These are phyloP conservation scores for Calliphora vicina DNA, from an alignment of 1,140 invertebrate genomes.

Conservation along the genomic window DNA sequence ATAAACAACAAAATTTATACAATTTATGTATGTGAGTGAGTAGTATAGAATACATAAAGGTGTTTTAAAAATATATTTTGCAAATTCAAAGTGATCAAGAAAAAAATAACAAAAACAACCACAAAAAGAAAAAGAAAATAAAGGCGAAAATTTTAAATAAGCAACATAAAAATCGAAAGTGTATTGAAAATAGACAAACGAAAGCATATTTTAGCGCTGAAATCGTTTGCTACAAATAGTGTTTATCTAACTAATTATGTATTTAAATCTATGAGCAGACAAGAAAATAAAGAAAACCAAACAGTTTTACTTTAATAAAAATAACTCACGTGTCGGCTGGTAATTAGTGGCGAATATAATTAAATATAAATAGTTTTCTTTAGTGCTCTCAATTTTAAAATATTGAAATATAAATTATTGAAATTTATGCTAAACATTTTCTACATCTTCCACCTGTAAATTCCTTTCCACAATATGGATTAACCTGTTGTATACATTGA, in stretches of 20 bases:
- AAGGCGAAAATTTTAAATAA: not conserved
- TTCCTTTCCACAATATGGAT: not conserved
- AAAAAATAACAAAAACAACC: too few species aligned
- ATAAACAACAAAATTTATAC: not conserved
- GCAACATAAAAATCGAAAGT: constrained; percentile 2
- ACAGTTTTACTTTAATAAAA: not conserved
- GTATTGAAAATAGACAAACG: not conserved
- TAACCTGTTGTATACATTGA: not conserved
- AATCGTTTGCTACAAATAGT: not conserved
- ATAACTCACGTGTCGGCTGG: not conserved
- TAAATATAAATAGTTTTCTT: not conserved
- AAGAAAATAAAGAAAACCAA: not conserved
- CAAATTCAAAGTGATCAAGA: not conserved
- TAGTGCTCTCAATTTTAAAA: not conserved
- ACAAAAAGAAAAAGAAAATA: not conserved
- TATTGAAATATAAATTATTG: too few species aligned
- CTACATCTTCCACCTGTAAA: too few species aligned
- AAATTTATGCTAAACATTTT: too few species aligned
- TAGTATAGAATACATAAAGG: not conserved
- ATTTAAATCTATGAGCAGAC: not conserved
- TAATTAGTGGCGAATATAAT: not conserved
- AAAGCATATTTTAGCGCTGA: not conserved
- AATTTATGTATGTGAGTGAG: not conserved
- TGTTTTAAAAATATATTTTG: constrained; percentile 5
- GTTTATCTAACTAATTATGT: not conserved